These are phyloP conservation scores for Gastrophysa polygoni DNA, from an alignment of 2,888 invertebrate species.

Conservation along the genomic window DNA sequence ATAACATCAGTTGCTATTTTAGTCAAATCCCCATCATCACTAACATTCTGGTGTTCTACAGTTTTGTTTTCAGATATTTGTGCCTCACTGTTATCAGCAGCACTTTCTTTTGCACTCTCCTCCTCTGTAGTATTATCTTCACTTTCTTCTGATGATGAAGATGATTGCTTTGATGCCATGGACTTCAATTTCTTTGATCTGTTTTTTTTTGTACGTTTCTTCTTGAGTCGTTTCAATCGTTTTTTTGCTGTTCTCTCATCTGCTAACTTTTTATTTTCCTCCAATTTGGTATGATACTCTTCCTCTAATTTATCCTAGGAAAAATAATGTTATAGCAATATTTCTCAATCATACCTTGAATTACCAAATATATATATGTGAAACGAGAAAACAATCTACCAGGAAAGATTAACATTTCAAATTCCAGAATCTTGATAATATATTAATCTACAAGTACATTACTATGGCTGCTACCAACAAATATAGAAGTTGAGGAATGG, in stretches of 20 bases:
- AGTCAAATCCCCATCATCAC: neutral
- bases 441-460: too few relatives aligned
- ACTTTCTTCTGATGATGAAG: constrained; percentile 31
- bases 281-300: constrained; percentile 80
- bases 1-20: neutral
- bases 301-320: constrained; percentile 81
- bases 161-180: constrained; percentile 16
- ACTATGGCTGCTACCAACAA: too few relatives aligned
- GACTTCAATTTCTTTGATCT: constrained; percentile 29
- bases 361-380: neutral
- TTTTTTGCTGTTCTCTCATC: constrained; percentile 90
- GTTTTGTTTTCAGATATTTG: neutral
- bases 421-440: too few relatives aligned
- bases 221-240: constrained; percentile 84
- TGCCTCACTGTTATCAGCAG: constrained; percentile 5
- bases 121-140: constrained; percentile 21
- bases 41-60: neutral
- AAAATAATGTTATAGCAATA: neutral
- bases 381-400: too few relatives aligned
- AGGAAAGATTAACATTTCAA: too few relatives aligned
- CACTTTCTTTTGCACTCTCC: constrained; percentile 9
- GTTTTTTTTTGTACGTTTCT: constrained; percentile 64
- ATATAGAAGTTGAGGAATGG: too few relatives aligned
- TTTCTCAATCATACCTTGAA: too few relatives aligned
- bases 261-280: constrained; percentile 72